Percentiles rank a stretch among this genome's conserved stretches.
Evolutionary conservation across 1,140 invertebrate species (phyloP).

Genomic region (Linepithema humile): DNA sequence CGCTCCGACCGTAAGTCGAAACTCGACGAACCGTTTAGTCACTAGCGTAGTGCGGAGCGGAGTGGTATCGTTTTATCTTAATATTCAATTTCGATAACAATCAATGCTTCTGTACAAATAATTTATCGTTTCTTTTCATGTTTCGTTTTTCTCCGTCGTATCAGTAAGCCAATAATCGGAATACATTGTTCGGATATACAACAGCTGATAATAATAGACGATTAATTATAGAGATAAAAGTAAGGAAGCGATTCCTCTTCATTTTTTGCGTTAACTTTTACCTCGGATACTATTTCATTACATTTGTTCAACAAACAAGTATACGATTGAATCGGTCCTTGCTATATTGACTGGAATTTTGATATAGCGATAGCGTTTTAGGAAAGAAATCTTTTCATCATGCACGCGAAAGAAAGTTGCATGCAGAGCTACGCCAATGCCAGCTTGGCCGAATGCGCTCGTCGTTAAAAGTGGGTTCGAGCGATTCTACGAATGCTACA

Average conservation of each 20-base stretch:
- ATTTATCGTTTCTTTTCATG: no score
- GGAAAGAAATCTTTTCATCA: no score
- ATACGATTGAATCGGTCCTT: background rate
- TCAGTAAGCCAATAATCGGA: background rate
- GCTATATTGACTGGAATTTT: background rate
- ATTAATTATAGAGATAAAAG: background rate
- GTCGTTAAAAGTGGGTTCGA: slow-evolving; percentile 53
- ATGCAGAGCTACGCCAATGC: slow-evolving; percentile 48
- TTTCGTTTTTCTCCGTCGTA: background rate
- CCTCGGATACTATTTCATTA: background rate
- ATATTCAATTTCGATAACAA: no score
- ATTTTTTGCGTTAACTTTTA: background rate
- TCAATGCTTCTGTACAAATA: no score
- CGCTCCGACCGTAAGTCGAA: slow-evolving; percentile 60
- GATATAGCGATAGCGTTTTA: background rate
- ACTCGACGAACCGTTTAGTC: slow-evolving; percentile 34
- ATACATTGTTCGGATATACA: background rate
- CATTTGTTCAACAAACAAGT: background rate
- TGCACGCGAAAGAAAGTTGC: background rate
- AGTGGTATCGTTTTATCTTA: no score
- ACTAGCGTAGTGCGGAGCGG: slow-evolving; percentile 11
- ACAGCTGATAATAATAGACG: background rate
- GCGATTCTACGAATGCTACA: slow-evolving; percentile 58
- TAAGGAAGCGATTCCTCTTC: background rate
- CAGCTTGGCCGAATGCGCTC: slow-evolving; percentile 28